phyloP scores from a whole-genome alignment of 2,888 invertebrate species.

The Ptychoptera contaminata region DNA sequence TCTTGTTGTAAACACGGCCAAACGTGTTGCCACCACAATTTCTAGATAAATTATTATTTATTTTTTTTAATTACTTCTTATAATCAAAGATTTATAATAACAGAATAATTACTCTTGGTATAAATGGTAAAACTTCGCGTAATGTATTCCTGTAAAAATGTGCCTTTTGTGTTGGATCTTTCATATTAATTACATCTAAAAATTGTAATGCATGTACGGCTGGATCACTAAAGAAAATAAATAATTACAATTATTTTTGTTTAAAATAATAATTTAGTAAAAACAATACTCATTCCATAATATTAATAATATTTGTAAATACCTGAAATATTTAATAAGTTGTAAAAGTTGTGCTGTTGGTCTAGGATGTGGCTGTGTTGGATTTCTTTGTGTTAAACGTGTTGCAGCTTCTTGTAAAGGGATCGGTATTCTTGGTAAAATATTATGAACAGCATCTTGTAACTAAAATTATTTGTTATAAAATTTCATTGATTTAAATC shows the following conservation, averaged over 20 bases:
- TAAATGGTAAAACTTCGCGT: slow-evolving; percentile 70
- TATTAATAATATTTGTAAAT: no score
- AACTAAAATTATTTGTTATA: no score
- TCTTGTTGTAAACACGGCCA: slow-evolving; percentile 82
- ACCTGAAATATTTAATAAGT: slow-evolving; percentile 84
- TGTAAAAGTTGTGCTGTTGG: slow-evolving; percentile 85
- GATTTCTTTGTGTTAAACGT: slow-evolving; percentile 67
- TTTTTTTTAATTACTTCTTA: neutral
- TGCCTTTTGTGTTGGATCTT: slow-evolving; percentile 73
- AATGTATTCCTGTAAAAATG: slow-evolving; percentile 81
- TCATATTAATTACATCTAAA: slow-evolving; percentile 82
- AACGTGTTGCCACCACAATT: slow-evolving; percentile 88
- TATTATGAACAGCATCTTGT: slow-evolving; percentile 62
- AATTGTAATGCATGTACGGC: slow-evolving; percentile 85
- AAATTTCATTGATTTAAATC: slow-evolving; percentile 6
- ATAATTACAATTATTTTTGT: neutral
- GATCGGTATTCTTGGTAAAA: slow-evolving; percentile 64
- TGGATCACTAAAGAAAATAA: slow-evolving; percentile 67
- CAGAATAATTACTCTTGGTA: slow-evolving; percentile 60
- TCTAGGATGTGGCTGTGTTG: slow-evolving; percentile 44
- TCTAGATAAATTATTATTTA: slow-evolving; percentile 40
- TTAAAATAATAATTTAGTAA: neutral
- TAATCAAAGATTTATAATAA: neutral
- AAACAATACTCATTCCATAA: neutral
- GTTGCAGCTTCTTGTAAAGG: slow-evolving; percentile 79